phyloP scores from a whole-genome alignment of 2,888 invertebrate species.

The Chalcosyrphus nemorum region DNA sequence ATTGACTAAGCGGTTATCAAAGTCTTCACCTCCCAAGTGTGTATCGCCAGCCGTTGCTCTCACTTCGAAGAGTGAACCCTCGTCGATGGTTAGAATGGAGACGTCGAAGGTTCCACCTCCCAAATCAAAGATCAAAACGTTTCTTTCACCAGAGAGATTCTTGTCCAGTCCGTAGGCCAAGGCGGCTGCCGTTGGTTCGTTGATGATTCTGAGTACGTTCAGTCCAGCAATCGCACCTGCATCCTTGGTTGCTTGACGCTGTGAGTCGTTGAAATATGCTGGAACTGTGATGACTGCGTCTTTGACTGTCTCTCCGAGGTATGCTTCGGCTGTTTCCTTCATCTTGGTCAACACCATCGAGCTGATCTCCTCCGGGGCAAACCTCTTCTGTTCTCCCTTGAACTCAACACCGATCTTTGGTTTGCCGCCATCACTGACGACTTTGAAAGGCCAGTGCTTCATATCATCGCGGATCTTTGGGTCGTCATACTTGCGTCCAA shows the following conservation, averaged over 20 bases:
- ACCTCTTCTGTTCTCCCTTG: constrained; percentile 92
- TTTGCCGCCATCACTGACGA: constrained; percentile 88
- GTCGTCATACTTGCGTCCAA: constrained; percentile 94
- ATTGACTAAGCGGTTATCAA: constrained; percentile 93
- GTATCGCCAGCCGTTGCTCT: constrained; percentile 96
- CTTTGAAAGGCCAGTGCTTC: constrained; percentile 96
- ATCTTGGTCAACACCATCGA: constrained; percentile 95
- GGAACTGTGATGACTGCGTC: constrained; percentile 94
- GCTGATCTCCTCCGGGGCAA: constrained; percentile 94
- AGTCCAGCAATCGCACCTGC: constrained; percentile 94
- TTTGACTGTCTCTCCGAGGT: constrained; percentile 90
- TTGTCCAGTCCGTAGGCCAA: constrained; percentile 94
- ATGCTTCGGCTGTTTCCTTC: constrained; percentile 94
- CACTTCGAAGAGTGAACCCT: constrained; percentile 92
- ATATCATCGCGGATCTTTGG: constrained; percentile 93
- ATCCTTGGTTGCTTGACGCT: constrained; percentile 95
- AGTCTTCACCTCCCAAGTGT: constrained; percentile 94
- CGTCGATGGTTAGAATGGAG: constrained; percentile 95
- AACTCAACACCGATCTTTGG: constrained; percentile 91
- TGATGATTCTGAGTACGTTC: constrained; percentile 93
- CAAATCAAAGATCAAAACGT: constrained; percentile 85
- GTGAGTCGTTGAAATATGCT: constrained; percentile 93
- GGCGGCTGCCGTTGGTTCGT: constrained; percentile 95
- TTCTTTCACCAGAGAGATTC: constrained; percentile 89
- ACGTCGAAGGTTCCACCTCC: constrained; percentile 96